phyloP scores from a whole-genome alignment of 2,888 invertebrate genomes.

The Sphecodes monilicornis region DNA sequence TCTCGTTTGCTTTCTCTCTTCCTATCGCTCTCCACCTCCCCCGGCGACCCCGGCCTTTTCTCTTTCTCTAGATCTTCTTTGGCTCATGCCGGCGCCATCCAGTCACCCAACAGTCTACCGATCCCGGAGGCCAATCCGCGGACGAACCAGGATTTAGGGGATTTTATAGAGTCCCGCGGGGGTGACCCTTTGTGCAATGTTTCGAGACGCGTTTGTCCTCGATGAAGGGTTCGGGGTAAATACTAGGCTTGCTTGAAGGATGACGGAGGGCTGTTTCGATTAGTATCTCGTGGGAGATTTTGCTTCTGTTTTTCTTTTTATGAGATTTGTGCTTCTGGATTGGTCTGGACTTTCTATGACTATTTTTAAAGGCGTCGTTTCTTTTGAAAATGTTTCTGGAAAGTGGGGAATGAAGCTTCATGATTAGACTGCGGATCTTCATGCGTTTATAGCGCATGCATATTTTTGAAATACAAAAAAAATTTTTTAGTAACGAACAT shows the following conservation, averaged over 20 bases:
- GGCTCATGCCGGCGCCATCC: constrained; percentile 56
- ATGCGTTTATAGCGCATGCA: too few species aligned
- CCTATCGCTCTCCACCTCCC: constrained; percentile 19
- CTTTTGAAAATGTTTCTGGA: not conserved
- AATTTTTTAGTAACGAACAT: too few species aligned
- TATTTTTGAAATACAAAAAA: too few species aligned
- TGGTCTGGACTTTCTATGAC: not conserved
- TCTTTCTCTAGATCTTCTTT: constrained; percentile 55
- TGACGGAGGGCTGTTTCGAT: not conserved
- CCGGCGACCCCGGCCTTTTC: constrained; percentile 49
- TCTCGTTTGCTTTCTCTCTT: constrained; percentile 29
- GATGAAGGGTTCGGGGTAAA: not conserved
- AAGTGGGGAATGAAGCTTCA: too few species aligned
- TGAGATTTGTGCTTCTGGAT: not conserved
- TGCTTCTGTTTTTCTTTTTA: not conserved
- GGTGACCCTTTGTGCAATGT: not conserved
- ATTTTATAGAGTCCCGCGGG: not conserved
- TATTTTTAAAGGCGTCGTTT: not conserved
- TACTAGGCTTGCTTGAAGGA: not conserved
- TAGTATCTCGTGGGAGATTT: not conserved
- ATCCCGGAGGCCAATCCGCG: constrained; percentile 21
- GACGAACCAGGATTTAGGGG: constrained; percentile 19
- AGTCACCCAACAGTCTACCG: constrained; percentile 40
- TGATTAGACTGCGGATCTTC: too few species aligned
- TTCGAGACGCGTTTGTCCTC: constrained; percentile 1